Evolutionary conservation across 1,140 invertebrate genomes (phyloP).

Genomic region (Psilanteris sp.): DNA sequence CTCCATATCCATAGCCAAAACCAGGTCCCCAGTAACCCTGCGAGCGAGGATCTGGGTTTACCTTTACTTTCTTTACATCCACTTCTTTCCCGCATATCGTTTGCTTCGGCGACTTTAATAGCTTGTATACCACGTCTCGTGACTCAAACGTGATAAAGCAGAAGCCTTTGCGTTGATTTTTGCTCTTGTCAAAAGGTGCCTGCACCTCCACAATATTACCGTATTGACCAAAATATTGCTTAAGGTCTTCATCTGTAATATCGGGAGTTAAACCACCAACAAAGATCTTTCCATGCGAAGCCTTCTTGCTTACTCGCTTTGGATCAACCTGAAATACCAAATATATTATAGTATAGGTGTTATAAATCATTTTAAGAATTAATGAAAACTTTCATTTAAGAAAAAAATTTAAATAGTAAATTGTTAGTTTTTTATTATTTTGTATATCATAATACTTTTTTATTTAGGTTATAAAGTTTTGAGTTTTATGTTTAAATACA

Average conservation of each 20-base stretch:
- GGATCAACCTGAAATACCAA: slow-evolving; percentile 80
- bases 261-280: slow-evolving; percentile 85
- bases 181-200: slow-evolving; percentile 86
- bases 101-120: slow-evolving; percentile 84
- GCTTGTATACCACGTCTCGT: slow-evolving; percentile 82
- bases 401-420: too few relatives aligned
- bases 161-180: slow-evolving; percentile 84
- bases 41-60: slow-evolving; percentile 76
- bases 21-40: slow-evolving; percentile 77
- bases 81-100: slow-evolving; percentile 84
- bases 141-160: slow-evolving; percentile 86
- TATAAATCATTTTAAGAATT: too few relatives aligned
- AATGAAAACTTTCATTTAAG: too few relatives aligned
- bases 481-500: too few relatives aligned
- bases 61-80: slow-evolving; percentile 81
- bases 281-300: slow-evolving; percentile 84
- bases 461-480: too few relatives aligned
- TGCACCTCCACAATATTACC: slow-evolving; percentile 85
- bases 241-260: slow-evolving; percentile 84
- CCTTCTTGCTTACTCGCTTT: slow-evolving; percentile 83
- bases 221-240: slow-evolving; percentile 83
- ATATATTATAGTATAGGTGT: too few relatives aligned
- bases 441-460: too few relatives aligned
- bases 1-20: slow-evolving; percentile 77
- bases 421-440: too few relatives aligned